These are phyloP conservation scores for Hemicordylus capensis DNA, from an alignment of 2,113 vertebrate species.

Conservation along the genomic window DNA sequence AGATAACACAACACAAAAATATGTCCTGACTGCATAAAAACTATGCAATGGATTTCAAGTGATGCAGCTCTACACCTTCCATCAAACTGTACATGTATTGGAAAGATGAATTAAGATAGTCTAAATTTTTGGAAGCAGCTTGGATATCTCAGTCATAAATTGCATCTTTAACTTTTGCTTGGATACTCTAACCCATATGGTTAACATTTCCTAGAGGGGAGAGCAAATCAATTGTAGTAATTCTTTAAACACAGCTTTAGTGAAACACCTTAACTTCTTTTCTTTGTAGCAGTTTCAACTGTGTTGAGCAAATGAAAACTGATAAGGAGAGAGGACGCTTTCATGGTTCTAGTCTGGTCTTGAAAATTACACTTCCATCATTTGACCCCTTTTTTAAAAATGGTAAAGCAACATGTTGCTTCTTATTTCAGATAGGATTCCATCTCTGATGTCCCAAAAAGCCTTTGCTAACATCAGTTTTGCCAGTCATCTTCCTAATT, in stretches of 20 bases:
- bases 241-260: constrained; percentile 70
- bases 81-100: constrained; percentile 69
- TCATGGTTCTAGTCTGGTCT: constrained; percentile 54
- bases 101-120: constrained; percentile 70
- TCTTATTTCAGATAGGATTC: constrained; percentile 62
- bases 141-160: constrained; percentile 65
- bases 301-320: constrained; percentile 59
- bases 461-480: constrained; percentile 67
- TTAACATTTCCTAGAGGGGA: constrained; percentile 67
- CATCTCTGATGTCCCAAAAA: constrained; percentile 67
- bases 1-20: constrained; percentile 64
- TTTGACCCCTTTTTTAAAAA: constrained; percentile 68
- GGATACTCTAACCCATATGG: constrained; percentile 62
- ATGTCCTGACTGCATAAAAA: constrained; percentile 62
- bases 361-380: constrained; percentile 58
- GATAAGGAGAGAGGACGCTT: constrained; percentile 43
- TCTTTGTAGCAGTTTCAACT: constrained; percentile 60
- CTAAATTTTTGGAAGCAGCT: constrained; percentile 70
- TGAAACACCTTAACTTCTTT: constrained; percentile 76
- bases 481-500: constrained; percentile 72
- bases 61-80: constrained; percentile 72
- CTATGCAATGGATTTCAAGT: constrained; percentile 69
- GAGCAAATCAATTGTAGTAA: constrained; percentile 60
- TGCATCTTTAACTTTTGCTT: constrained; percentile 68
- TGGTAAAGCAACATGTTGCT: constrained; percentile 71